A percentile compares a stretch with the other conserved stretches of the same genome.
Conservation (phyloP, 2,797 vertebrate species). For the Stomatorhinus walkeri region DNA sequence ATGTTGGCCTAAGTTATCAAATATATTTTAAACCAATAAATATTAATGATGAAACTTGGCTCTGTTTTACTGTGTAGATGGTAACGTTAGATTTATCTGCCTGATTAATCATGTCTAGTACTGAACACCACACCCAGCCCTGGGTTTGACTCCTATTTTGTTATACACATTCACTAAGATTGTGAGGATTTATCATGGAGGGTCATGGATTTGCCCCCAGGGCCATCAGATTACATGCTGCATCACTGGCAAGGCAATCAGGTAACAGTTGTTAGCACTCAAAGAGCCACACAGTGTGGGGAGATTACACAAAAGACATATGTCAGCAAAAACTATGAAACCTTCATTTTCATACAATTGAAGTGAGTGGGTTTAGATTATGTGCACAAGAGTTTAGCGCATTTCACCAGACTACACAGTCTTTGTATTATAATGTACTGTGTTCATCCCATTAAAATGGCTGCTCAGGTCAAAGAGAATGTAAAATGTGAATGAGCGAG, state of each 20-base stretch:
- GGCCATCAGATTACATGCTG: neutral
- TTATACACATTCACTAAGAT: neutral
- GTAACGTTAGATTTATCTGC: neutral
- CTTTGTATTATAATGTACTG: neutral
- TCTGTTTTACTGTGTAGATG: neutral
- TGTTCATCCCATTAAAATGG: neutral
- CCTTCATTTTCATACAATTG: neutral
- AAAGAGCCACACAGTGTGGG: neutral
- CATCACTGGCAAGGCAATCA: neutral
- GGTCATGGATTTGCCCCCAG: neutral
- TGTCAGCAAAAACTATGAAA: neutral
- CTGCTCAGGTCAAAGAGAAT: neutral
- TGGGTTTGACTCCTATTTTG: neutral
- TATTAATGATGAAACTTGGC: conserved; percentile 2
- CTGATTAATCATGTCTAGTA: conserved; percentile 3
- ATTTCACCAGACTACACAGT: neutral
- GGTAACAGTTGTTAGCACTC: neutral
- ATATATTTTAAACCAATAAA: neutral
- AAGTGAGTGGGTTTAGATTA: neutral
- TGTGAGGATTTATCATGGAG: neutral
- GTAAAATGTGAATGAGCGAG: neutral
- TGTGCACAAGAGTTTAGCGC: neutral
- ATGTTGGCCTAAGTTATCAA: neutral
- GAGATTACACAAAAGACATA: neutral
- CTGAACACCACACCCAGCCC: neutral